phyloP scores from a whole-genome alignment of 2,888 invertebrate genomes.

The Ecliptopera silaceata region DNA sequence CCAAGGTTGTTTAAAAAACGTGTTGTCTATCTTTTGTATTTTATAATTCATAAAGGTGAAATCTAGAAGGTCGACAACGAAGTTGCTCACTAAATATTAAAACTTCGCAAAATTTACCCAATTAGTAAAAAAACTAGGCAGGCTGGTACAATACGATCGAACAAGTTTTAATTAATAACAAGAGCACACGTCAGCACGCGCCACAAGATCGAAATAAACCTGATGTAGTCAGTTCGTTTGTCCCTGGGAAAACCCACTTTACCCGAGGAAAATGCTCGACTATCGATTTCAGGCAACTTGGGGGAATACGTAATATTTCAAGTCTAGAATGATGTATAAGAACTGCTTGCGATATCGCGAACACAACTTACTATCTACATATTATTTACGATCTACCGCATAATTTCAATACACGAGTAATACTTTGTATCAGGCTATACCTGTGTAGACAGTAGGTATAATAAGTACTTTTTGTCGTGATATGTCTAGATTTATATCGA shows the following conservation, averaged over 20 bases:
- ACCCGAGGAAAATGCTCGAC: slow-evolving; percentile 13
- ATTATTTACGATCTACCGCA: background rate
- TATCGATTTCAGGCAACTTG: slow-evolving; percentile 27
- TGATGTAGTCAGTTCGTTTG: background rate
- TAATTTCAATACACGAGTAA: slow-evolving; percentile 4
- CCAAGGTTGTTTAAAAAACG: slow-evolving; percentile 24
- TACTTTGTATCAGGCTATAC: background rate
- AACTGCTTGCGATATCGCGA: slow-evolving; percentile 28
- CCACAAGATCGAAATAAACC: slow-evolving; percentile 6
- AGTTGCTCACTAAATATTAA: background rate
- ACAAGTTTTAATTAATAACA: slow-evolving; percentile 1
- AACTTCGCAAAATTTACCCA: slow-evolving; percentile 14
- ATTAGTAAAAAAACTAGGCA: slow-evolving; percentile 1
- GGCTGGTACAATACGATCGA: background rate
- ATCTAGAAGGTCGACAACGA: slow-evolving; percentile 24
- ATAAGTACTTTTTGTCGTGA: background rate
- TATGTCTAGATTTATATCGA: slow-evolving; percentile 9
- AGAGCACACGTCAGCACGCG: background rate
- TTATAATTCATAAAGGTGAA: slow-evolving; percentile 22
- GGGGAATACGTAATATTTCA: slow-evolving; percentile 5
- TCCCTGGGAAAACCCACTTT: slow-evolving; percentile 15
- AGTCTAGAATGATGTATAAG: slow-evolving; percentile 15
- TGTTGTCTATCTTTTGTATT: slow-evolving; percentile 17
- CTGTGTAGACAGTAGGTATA: background rate
- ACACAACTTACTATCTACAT: slow-evolving; percentile 4